Conservation (phyloP, 2,797 vertebrate species). For the Lagodon rhomboides region DNA sequence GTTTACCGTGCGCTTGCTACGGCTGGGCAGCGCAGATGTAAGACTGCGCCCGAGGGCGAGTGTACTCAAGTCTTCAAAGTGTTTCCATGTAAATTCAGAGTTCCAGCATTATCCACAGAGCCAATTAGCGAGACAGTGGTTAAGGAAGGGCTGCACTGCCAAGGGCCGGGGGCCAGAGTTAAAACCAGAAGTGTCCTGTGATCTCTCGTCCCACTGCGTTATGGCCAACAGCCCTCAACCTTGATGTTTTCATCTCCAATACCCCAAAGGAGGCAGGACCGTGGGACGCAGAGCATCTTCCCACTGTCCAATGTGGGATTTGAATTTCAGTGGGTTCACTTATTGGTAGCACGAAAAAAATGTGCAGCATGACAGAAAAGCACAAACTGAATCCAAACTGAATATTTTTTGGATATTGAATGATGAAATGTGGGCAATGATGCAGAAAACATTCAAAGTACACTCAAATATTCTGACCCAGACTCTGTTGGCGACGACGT, state of each 20-base stretch:
- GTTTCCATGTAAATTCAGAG: constrained; percentile 67
- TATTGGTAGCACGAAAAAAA: constrained; percentile 5
- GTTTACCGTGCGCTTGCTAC: constrained; percentile 27
- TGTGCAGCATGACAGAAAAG: not conserved
- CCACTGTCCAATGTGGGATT: constrained; percentile 9
- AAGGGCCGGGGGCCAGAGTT: constrained; percentile 46
- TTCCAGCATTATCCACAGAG: constrained; percentile 56
- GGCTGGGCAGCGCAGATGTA: constrained; percentile 38
- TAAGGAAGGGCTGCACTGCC: constrained; percentile 39
- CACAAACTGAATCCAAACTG: not conserved
- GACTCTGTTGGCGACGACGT: constrained; percentile 6
- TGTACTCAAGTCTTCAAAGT: constrained; percentile 67
- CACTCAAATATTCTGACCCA: not conserved
- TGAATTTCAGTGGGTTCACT: not conserved
- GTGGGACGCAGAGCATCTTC: not conserved
- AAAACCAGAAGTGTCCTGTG: constrained; percentile 60
- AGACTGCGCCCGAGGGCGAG: constrained; percentile 46
- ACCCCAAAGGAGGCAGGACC: not conserved
- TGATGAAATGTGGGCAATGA: constrained; percentile 11
- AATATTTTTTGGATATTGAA: not conserved
- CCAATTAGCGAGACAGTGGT: constrained; percentile 66
- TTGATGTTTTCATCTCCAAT: constrained; percentile 33
- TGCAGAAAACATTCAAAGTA: constrained; percentile 9
- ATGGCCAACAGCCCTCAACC: constrained; percentile 31
- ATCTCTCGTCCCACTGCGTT: constrained; percentile 47